A percentile compares a stretch with the other conserved stretches of the same genome.
Conservation (phyloP, 2,113 vertebrate genomes). For the Dipodomys ordii region DNA sequence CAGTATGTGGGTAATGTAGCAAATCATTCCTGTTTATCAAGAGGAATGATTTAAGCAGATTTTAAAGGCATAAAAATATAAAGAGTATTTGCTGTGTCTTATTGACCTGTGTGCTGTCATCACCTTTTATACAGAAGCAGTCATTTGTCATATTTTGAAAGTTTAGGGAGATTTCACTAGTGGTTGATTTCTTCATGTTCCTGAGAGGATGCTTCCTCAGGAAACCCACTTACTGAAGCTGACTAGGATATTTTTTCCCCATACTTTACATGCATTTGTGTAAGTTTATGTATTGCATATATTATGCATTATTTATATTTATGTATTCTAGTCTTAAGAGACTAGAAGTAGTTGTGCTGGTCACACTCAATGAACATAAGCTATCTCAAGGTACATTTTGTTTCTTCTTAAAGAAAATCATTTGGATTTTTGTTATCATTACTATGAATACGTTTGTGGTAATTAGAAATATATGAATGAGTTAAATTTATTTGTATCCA, state of each 20-base stretch:
- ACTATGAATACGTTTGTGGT: neutral
- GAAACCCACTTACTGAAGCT: neutral
- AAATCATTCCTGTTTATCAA: conserved; percentile 69
- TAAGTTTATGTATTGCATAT: no score
- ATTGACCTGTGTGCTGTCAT: neutral
- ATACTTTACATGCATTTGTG: neutral
- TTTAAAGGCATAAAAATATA: conserved; percentile 52
- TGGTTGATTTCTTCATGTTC: conserved; percentile 3
- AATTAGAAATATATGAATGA: neutral
- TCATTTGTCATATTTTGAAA: neutral
- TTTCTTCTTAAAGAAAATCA: neutral
- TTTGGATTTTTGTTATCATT: neutral
- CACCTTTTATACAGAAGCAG: neutral
- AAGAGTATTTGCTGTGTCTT: conserved; percentile 13
- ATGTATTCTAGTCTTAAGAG: neutral
- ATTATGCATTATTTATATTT: no score
- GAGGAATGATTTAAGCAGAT: conserved; percentile 73
- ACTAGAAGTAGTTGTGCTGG: neutral
- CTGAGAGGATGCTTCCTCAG: neutral
- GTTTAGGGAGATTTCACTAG: conserved; percentile 30
- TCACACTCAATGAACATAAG: neutral
- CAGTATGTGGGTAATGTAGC: conserved; percentile 72
- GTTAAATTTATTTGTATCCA: neutral
- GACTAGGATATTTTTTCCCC: neutral
- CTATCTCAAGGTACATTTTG: neutral